Base-by-base conservation (phyloP, 2,797 vertebrate species). In the Sus cebifrons region DNA sequence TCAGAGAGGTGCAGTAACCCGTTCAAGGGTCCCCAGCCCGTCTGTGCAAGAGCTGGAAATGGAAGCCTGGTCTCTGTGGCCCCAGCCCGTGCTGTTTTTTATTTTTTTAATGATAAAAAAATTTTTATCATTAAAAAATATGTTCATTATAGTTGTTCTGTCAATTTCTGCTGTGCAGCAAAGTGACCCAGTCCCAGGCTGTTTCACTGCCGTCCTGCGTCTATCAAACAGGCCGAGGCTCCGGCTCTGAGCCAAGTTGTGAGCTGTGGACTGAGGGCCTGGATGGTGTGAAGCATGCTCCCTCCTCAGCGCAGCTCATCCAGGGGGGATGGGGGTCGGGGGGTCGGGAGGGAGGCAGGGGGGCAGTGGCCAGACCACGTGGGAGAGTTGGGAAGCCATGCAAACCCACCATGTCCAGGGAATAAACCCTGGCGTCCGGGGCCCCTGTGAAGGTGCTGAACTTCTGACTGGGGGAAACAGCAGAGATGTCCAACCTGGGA, bases 401-500 rank as follows among this genome's bases (percentile, higher is more conserved):
- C 64, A 49, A 7, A 89, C 94, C 95, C 40, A 97, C 97, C 89
- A 62, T 0, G 0, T 82, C 70, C 27, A 32, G 12, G 0, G 96
- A 93, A 23, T 94, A 7, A 15, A 11, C 29, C 73, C 71, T 97
- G 97, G 96, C 98, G 86, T 98, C 98, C 0, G 98, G 92, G 13
- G 96, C 97, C 89, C 98, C 93, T 0, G 97, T 98, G 68, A 97
- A 98, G 52, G 95, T 96, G 40, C 97, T 98, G 7, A 52, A 40
- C 78, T 96, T 99, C 44, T 29, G 85, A 7, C 86, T 77, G 56
- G 98, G 97, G 86, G 98, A 95, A 79, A 98, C 89, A 27, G 96
- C 95, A 0, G 98, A 98, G 62, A 98, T 96, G 54, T 98, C 98
- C 97, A 98, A 99, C 91, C 98, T 98, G 52, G 2, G 40, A 60